These are phyloP conservation scores for Chloebia gouldiae DNA, from an alignment of 2,113 vertebrate species.

Conservation along the genomic window DNA sequence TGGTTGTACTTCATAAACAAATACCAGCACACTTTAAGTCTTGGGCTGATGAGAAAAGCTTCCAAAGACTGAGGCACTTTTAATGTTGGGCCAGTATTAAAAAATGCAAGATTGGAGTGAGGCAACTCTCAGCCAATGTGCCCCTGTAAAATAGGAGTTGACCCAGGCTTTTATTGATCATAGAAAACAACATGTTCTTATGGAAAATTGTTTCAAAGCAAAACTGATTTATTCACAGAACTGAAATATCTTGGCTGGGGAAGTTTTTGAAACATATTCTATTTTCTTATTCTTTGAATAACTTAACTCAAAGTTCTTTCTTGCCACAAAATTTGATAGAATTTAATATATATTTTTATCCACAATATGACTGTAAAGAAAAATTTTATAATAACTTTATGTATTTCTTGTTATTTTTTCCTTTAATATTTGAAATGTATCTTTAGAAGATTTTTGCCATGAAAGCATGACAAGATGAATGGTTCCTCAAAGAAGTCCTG, in stretches of 20 bases:
- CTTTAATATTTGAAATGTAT: neutral
- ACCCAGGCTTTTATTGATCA: neutral
- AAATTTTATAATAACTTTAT: neutral
- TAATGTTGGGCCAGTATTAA: neutral
- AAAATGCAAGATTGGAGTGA: neutral
- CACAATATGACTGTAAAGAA: neutral
- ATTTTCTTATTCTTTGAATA: neutral
- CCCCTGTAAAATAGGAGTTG: neutral
- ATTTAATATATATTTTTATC: neutral
- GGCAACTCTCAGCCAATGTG: neutral
- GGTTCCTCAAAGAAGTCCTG: neutral
- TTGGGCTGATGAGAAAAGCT: neutral
- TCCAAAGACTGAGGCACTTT: neutral
- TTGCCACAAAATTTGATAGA: neutral
- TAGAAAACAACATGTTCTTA: neutral
- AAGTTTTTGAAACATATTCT: neutral
- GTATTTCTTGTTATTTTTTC: neutral
- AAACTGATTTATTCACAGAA: neutral
- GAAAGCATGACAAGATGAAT: neutral
- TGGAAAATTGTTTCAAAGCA: neutral
- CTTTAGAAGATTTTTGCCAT: neutral
- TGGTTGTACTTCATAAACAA: neutral
- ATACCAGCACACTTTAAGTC: neutral
- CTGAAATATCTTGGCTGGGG: neutral
- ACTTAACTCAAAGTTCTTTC: neutral